Evolutionary conservation across 1,140 invertebrate species (phyloP).

Genomic region (Drosophila serrata): DNA sequence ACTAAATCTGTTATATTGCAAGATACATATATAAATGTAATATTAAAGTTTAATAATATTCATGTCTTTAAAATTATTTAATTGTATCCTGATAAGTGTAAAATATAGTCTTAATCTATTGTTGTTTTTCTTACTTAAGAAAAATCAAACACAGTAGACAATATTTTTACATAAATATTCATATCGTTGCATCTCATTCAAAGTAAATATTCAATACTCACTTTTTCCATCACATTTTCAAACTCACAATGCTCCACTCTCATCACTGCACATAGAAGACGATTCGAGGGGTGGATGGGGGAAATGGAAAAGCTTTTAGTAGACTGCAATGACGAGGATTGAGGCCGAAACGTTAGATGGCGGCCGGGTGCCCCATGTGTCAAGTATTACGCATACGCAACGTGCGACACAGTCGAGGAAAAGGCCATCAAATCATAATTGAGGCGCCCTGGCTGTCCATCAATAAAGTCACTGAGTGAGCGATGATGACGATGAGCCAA

Average conservation of each 20-base stretch:
- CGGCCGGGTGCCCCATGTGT: conserved; percentile 22
- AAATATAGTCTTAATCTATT: background rate
- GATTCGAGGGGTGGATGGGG: no score
- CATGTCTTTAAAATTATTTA: background rate
- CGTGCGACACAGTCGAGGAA: conserved; percentile 36
- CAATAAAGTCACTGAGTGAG: conserved; percentile 42
- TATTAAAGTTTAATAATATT: background rate
- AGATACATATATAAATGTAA: background rate
- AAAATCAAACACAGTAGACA: background rate
- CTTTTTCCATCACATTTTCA: background rate
- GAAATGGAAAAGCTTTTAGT: conserved; percentile 44
- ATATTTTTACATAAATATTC: background rate
- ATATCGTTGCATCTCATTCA: background rate
- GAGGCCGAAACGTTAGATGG: conserved; percentile 37
- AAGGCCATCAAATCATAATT: conserved; percentile 66
- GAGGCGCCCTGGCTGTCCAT: conserved; percentile 48
- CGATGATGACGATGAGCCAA: conserved; percentile 36
- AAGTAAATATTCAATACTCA: background rate
- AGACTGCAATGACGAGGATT: conserved; percentile 39
- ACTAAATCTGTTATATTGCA: no score
- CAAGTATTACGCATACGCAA: conserved; percentile 51
- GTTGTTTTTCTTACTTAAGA: background rate
- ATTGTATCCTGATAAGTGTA: background rate
- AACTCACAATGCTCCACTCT: background rate
- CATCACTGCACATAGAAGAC: background rate